These are phyloP conservation scores for Cephonodes hylas DNA, from an alignment of 2,888 invertebrate genomes.

Conservation along the genomic window DNA sequence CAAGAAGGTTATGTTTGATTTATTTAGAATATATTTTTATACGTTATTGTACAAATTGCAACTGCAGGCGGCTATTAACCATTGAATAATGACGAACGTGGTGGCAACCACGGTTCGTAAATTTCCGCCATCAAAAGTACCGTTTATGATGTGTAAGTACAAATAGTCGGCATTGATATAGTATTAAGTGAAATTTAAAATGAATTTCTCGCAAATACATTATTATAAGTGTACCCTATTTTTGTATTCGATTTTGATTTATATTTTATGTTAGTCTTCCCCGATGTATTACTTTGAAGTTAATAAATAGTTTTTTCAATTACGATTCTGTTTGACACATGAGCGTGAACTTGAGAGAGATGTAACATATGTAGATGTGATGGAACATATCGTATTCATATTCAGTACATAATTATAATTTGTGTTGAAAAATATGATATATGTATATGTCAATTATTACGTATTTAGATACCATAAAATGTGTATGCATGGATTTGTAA, in stretches of 20 bases:
- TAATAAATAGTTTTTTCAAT: conserved; percentile 5
- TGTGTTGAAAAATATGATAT: conserved; percentile 14
- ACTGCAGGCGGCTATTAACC: neutral
- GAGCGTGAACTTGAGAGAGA: conserved; percentile 29
- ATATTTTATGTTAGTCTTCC: conserved; percentile 6
- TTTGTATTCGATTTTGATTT: neutral
- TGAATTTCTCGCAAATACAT: neutral
- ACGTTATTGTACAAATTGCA: conserved; percentile 3
- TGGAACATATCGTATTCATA: conserved; percentile 57
- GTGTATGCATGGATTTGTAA: conserved; percentile 29
- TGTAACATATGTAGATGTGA: conserved; percentile 41
- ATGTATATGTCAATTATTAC: conserved; percentile 39
- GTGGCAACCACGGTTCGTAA: neutral
- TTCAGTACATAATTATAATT: conserved; percentile 22
- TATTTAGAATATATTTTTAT: conserved; percentile 5
- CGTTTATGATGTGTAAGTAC: neutral
- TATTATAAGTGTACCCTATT: conserved; percentile 1
- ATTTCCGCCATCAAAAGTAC: neutral
- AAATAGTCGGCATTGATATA: conserved; percentile 5
- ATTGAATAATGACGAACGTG: neutral
- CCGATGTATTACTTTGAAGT: conserved; percentile 9
- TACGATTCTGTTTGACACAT: conserved; percentile 6
- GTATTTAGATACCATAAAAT: neutral
- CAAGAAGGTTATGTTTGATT: neutral
- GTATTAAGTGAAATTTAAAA: neutral